phyloP scores from a whole-genome alignment of 1,140 invertebrate genomes.

The Ceratoteleas bidentatus region DNA sequence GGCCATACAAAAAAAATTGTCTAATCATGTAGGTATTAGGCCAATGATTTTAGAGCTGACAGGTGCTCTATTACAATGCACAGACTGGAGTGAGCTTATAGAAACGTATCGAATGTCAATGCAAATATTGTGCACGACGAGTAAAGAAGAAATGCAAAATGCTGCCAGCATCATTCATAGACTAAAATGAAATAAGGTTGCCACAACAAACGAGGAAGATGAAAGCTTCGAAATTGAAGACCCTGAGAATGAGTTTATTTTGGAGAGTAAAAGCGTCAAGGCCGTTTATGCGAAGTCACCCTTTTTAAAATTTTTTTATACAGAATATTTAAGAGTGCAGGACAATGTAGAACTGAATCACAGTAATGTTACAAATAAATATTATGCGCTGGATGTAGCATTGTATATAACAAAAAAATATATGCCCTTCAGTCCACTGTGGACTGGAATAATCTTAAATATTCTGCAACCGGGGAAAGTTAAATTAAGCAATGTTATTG shows the following conservation, averaged over 20 bases:
- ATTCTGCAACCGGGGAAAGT: neutral
- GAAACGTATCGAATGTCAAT: neutral
- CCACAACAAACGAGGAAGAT: neutral
- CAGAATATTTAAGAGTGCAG: too few relatives aligned
- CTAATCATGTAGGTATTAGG: neutral
- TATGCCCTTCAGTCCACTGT: neutral
- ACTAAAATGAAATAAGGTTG: neutral
- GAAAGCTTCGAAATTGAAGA: neutral
- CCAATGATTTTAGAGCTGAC: neutral
- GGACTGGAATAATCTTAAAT: neutral
- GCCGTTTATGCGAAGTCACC: neutral
- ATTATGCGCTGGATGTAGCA: neutral
- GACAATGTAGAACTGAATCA: too few relatives aligned
- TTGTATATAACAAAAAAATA: neutral
- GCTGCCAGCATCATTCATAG: neutral
- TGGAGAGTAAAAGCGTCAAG: neutral
- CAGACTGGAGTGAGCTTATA: neutral
- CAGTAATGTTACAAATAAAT: neutral
- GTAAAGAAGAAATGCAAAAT: neutral
- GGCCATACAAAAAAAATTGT: too few relatives aligned
- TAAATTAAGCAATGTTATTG: neutral
- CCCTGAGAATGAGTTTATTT: neutral
- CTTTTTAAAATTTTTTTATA: neutral
- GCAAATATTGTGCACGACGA: neutral
- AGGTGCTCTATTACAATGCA: neutral